Evolutionary conservation across 1,140 invertebrate species (phyloP), one percentile per base, ranked within the genome.

Genomic region (Drosophila ironensis): DNA sequence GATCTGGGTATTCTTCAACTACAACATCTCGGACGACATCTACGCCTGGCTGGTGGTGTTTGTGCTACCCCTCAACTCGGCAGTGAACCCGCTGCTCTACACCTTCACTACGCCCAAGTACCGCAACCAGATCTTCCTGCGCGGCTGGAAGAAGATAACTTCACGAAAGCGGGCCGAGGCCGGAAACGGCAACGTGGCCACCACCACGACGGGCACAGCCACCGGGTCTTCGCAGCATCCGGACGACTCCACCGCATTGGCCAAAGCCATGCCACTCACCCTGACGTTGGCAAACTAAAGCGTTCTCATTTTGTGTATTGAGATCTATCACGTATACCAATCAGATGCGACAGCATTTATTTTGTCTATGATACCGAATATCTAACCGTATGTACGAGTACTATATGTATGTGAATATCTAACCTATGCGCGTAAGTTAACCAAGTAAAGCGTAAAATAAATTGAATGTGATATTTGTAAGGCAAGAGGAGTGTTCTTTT

Each of bases 1-100:
- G 86, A 91, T 94, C 25, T 71, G 93, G 38, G 94, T 93, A 1
- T 91, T 95, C 53, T 89, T 92, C 22, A 90, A 91, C 54, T 88
- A 91, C 38, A 90, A 91, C 44, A 91, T 93, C 24, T 91, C 92
- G 35, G 94, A 92, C 28, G 92, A 94, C 77, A 88, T 94, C 16
- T 93, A 95, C 73, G 94, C 94, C 6, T 95, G 94, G 94, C 89
- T 96, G 1, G 93, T 95, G 0, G 92, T 96, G 4, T 95, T 96
- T 56, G 92, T 96, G 33, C 76, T 96, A 5, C 95, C 95, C 0
- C 91, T 96, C 0, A 96, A 96, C 87, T 94, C 94, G 0, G 94
- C 95, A 0, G 90, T 96, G 0, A 96, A 96, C 90, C 95, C 95
- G 1, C 81, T 96, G 1, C 90, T 96, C 0, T 96, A 96, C 75